Conservation (phyloP, 1,140 invertebrate genomes). For the Latrodectus geometricus region DNA sequence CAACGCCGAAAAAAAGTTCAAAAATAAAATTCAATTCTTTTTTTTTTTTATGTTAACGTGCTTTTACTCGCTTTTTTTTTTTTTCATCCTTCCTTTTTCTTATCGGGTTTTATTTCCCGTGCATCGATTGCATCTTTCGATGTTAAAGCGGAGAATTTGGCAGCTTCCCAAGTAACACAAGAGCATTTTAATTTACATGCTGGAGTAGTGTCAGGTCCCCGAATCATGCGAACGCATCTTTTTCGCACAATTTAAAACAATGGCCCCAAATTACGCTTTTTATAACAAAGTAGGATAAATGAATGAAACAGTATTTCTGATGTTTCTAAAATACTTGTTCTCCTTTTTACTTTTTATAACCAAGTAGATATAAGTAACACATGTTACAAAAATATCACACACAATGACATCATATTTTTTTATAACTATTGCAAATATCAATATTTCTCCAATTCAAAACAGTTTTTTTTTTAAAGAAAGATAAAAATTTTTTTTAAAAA, state of each 20-base stretch:
- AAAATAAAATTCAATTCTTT: slow-evolving; percentile 9
- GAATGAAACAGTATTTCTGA: too few relatives aligned
- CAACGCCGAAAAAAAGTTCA: slow-evolving; percentile 25
- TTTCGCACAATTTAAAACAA: neutral
- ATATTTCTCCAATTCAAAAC: too few relatives aligned
- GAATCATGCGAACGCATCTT: neutral
- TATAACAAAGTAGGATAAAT: too few relatives aligned
- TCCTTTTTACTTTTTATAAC: too few relatives aligned
- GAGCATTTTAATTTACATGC: neutral
- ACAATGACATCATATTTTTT: too few relatives aligned
- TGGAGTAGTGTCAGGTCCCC: neutral
- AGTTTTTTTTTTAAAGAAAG: too few relatives aligned
- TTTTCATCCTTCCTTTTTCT: slow-evolving; percentile 17
- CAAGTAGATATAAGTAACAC: too few relatives aligned
- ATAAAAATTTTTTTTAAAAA: too few relatives aligned
- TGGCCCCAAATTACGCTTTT: neutral
- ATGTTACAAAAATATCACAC: too few relatives aligned
- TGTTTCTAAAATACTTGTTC: too few relatives aligned
- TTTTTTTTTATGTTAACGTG: neutral
- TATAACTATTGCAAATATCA: too few relatives aligned
- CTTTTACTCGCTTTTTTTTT: slow-evolving; percentile 7
- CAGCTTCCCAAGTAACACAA: slow-evolving; percentile 33
- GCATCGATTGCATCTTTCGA: slow-evolving; percentile 38
- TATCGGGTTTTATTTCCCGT: neutral
- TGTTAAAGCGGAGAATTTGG: slow-evolving; percentile 21